These are phyloP conservation scores for Atethmia centrago DNA, from an alignment of 2,888 invertebrate species.

Conservation along the genomic window DNA sequence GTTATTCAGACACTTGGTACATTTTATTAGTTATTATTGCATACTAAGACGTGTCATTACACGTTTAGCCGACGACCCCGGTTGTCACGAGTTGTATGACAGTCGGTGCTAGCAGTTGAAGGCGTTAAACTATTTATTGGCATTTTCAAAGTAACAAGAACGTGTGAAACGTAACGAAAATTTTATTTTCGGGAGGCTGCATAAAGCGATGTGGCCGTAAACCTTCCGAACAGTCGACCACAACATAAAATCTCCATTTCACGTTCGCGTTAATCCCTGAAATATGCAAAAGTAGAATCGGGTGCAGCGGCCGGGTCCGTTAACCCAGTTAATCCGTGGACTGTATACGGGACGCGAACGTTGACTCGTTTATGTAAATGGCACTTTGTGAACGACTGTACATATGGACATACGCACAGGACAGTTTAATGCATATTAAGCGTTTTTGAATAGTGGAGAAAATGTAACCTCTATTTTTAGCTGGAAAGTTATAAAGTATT, in stretches of 20 bases:
- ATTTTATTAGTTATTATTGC: neutral
- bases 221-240: neutral
- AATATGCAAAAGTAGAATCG: constrained; percentile 51
- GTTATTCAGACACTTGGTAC: neutral
- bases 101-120: neutral
- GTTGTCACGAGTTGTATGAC: constrained; percentile 18
- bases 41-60: neutral
- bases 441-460: neutral
- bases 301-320: constrained; percentile 48
- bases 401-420: neutral
- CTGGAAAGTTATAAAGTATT: neutral
- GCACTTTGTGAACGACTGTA: constrained; percentile 34
- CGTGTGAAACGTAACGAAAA: neutral
- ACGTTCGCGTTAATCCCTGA: constrained; percentile 29
- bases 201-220: neutral
- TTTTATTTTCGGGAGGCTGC: neutral
- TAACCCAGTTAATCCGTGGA: constrained; percentile 65
- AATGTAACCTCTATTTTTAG: neutral
- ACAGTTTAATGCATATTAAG: constrained; percentile 29
- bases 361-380: constrained; percentile 57
- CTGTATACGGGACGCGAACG: constrained; percentile 57
- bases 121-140: neutral
- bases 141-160: neutral
- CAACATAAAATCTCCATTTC: constrained; percentile 22
- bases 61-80: constrained; percentile 2